Conservation (phyloP, 2,113 vertebrate genomes). For the Rynchops niger region DNA sequence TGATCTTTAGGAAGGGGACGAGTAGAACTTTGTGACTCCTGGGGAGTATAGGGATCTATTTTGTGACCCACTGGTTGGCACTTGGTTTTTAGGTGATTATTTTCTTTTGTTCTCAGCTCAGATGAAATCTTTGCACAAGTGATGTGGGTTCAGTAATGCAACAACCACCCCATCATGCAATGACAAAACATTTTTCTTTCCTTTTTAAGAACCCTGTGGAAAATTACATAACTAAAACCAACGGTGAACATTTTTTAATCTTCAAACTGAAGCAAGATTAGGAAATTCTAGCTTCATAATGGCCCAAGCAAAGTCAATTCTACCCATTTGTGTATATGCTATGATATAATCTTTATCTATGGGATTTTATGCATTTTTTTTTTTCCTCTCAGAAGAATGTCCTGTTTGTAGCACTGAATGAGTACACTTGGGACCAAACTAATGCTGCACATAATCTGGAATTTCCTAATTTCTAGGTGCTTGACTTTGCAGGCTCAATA, state of each 20-base stretch:
- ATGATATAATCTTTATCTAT: not conserved
- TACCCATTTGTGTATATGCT: not conserved
- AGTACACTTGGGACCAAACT: not conserved
- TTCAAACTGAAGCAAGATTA: constrained; percentile 1
- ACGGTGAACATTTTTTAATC: not conserved
- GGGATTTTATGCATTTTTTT: not conserved
- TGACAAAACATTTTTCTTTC: not conserved
- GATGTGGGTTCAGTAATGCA: not conserved
- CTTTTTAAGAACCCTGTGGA: not conserved
- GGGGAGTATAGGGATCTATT: not conserved
- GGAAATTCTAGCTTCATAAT: not conserved
- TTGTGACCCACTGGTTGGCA: not conserved
- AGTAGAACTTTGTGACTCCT: not conserved
- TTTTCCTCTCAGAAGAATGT: not conserved
- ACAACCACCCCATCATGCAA: not conserved
- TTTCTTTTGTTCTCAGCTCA: not conserved
- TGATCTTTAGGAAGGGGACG: not conserved
- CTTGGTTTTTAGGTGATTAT: not conserved
- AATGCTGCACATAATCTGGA: not conserved
- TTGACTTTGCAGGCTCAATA: not conserved
- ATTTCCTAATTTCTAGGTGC: constrained; percentile 6
- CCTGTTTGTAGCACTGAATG: not conserved
- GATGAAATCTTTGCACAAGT: not conserved
- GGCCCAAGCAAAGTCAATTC: not conserved
- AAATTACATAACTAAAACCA: not conserved